Evolutionary conservation across 2,113 vertebrate species (phyloP), one percentile per base, ranked within the genome.

Genomic region (Cephalopholis sonnerati): DNA sequence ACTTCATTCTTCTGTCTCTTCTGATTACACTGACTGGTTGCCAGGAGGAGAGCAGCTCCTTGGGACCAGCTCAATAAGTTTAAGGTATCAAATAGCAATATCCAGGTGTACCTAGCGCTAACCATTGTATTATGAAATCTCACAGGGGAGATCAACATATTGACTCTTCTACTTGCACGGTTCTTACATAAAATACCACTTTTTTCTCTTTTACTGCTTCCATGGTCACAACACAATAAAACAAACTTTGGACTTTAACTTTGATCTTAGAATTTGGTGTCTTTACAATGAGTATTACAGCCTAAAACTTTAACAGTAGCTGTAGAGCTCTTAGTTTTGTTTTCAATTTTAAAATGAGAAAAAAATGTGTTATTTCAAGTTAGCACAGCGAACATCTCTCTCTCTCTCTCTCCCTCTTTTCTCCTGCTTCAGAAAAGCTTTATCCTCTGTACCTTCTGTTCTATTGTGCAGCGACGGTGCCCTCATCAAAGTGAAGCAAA

Each of bases 401-500:
- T 50, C 12, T 25, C 18, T 22, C 36, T 17, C 13, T 25, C 17
- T 55, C 48, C 65, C 27, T 72, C 51, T 53, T 32, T 69, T 36
- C 77, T 83, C 44, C 32, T 25, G 11, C 68, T 70, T 69, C 70
- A 86, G 77, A 81, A 48, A 77, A 78, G 72, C 87, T 75, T 89
- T 87, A 88, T 92, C 87, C 89, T 84, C 71, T 51, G 62, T 79
- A 57, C 88, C 87, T 79, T 82, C 83, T 87, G 89, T 81, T 90
- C 81, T 55, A 92, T 90, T 92, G 89, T 90, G 87, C 59, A n/a
- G 63, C 27, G 58, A 74, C 55, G 39, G 74, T 82, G 80, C 72
- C 76, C 87, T 94, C 90, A 92, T 94, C 87, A 93, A 91, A 93
- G 90, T 81, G 79, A 89, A 90, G 80, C 83, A 81, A 89, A 85